Percentiles rank a stretch among this genome's conserved stretches.
phyloP scores from a whole-genome alignment of 1,140 invertebrate species.

The Marisa cornuarietis region DNA sequence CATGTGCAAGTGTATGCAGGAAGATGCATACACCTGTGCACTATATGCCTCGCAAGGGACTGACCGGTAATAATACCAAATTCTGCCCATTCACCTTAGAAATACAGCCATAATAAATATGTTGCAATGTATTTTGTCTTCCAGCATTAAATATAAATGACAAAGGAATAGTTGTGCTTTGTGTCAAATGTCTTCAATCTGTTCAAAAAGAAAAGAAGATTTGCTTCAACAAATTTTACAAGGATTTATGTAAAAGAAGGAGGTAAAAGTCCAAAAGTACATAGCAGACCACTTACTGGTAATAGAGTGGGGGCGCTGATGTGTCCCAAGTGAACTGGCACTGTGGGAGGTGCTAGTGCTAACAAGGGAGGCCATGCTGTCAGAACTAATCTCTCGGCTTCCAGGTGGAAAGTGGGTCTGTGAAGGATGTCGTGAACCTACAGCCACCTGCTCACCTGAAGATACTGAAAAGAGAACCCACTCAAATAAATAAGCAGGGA shows the following conservation, averaged over 20 bases:
- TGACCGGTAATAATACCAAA: too few species aligned
- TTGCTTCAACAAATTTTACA: too few species aligned
- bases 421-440: constrained; percentile 55
- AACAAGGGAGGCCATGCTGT: constrained; percentile 83
- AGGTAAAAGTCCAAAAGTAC: neutral
- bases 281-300: constrained; percentile 73
- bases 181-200: too few species aligned
- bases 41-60: too few species aligned
- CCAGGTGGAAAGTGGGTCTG: constrained; percentile 34
- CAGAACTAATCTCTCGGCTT: constrained; percentile 68
- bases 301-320: constrained; percentile 78
- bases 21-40: too few species aligned
- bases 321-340: constrained; percentile 75
- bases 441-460: constrained; percentile 67
- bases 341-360: constrained; percentile 66
- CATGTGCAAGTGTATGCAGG: too few species aligned
- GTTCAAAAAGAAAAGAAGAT: too few species aligned
- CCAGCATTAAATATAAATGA: too few species aligned
- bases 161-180: too few species aligned
- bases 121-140: too few species aligned
- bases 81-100: too few species aligned
- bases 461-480: constrained; percentile 65
- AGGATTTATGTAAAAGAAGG: neutral
- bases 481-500: neutral
- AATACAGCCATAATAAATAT: too few species aligned